phyloP scores from a whole-genome alignment of 2,113 vertebrate genomes.

The Proteles cristata region DNA sequence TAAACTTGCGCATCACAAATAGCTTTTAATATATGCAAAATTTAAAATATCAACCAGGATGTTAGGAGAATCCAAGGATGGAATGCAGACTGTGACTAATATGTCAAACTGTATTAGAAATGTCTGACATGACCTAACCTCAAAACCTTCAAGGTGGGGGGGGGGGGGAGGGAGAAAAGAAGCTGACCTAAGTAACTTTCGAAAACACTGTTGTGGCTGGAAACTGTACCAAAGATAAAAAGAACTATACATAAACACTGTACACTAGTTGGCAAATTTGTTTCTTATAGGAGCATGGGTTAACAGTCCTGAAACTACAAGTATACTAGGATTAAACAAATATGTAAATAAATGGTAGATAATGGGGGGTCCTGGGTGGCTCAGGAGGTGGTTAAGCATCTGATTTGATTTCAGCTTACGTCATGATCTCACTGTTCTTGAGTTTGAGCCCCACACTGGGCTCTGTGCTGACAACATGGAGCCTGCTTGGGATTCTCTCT shows the following conservation, averaged over 20 bases:
- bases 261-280: background rate
- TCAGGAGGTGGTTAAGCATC: too few relatives aligned
- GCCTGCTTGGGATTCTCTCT: too few relatives aligned
- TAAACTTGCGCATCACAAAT: slow-evolving; percentile 25
- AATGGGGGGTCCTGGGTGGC: background rate
- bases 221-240: slow-evolving; percentile 27
- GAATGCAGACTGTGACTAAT: background rate
- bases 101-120: background rate
- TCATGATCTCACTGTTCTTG: too few relatives aligned
- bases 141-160: background rate
- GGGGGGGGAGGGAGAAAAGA: background rate
- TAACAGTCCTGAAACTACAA: background rate
- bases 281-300: background rate
- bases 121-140: background rate
- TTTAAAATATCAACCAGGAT: background rate
- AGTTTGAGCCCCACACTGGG: too few relatives aligned
- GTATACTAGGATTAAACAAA: background rate
- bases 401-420: too few relatives aligned
- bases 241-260: background rate
- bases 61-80: background rate
- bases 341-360: background rate
- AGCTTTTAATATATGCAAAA: background rate
- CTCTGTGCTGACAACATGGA: too few relatives aligned
- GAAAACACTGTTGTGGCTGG: background rate
- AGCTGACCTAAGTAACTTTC: background rate